These are phyloP conservation scores for Melanargia galathea DNA, from an alignment of 2,888 invertebrate species.

Conservation along the genomic window DNA sequence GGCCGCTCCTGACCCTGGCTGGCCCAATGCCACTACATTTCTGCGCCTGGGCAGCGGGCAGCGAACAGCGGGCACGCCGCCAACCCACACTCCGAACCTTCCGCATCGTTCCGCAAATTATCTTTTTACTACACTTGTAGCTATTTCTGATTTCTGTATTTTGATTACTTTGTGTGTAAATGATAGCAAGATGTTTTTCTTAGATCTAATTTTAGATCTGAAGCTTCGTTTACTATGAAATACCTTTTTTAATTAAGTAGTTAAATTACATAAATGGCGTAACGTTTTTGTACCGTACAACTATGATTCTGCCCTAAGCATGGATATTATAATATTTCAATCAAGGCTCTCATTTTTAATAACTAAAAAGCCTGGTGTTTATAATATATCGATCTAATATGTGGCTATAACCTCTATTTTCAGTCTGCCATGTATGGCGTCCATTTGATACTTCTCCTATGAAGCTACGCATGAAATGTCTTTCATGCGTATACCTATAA, in stretches of 20 bases:
- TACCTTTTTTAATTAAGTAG: not conserved
- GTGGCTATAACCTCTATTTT: no score
- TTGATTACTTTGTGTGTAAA: constrained; percentile 18
- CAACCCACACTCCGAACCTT: constrained; percentile 63
- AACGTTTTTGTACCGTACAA: not conserved
- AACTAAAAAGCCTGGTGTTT: no score
- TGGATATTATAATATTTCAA: no score
- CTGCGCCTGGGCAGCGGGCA: constrained; percentile 70
- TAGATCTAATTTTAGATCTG: not conserved
- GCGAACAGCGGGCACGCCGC: constrained; percentile 72
- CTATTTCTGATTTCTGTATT: constrained; percentile 41
- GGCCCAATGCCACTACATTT: constrained; percentile 78
- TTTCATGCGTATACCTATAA: no score
- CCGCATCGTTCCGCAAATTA: constrained; percentile 71
- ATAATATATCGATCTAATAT: no score
- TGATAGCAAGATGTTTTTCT: not conserved
- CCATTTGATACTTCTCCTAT: no score
- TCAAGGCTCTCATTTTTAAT: no score
- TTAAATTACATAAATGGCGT: not conserved
- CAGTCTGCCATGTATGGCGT: no score
- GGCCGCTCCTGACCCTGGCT: constrained; percentile 81
- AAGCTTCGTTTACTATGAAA: not conserved
- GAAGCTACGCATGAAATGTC: no score
- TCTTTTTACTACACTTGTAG: constrained; percentile 55
- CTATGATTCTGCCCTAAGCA: no score